Evolutionary conservation across 2,113 vertebrate genomes (phyloP), one percentile per base, ranked within the genome.

Genomic region (Rattus norvegicus): DNA sequence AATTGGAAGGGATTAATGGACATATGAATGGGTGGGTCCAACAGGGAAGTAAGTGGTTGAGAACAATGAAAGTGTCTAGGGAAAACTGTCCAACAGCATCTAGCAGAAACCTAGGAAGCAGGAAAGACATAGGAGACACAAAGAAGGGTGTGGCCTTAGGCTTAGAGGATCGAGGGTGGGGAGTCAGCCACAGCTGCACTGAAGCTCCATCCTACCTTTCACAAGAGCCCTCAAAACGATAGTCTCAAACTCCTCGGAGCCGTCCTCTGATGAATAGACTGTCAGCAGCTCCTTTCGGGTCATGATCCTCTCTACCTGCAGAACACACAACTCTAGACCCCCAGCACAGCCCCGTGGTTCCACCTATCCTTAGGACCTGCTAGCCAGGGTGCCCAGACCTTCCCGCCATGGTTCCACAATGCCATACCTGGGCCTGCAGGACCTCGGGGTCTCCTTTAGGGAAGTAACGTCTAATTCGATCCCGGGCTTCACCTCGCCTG

Each of bases 201-300:
- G 30, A 75, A 36, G 19, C 7, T 30, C 56, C 16, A 12, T 14
- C 86, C 91, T 97, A 99, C 99, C 99, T 97, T 98, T 98, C 88
- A 99, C 99, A 28, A 99, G 98, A 0, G 99, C 98, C 98, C 98
- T 99, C 52, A 99, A 98, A 77, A 99, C 98, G 0, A 99, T 98
- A 2, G 98, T 99, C 94, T 99, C 99, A 88, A 99, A 99, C 56
- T 99, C 99, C 93, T 99, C 99, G 0, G 98, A 97, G 12, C 98
- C 99, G 1, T 99, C 99, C 36, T 99, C 98, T 10, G 99, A 98
- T 0, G 99, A 98, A 91, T 99, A 99, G 89, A 99, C 95, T 0
- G 99, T 99, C 86, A 99, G 99, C 65, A 99, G 93, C 54, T 99
- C 98, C 96, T 98, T 98, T 95, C 98, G 99, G 76, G 98, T 98